Percentiles rank a stretch among this genome's conserved stretches.
phyloP scores from a whole-genome alignment of 35 echinoderm and acorn worm genomes.

The Lytechinus variegatus region DNA sequence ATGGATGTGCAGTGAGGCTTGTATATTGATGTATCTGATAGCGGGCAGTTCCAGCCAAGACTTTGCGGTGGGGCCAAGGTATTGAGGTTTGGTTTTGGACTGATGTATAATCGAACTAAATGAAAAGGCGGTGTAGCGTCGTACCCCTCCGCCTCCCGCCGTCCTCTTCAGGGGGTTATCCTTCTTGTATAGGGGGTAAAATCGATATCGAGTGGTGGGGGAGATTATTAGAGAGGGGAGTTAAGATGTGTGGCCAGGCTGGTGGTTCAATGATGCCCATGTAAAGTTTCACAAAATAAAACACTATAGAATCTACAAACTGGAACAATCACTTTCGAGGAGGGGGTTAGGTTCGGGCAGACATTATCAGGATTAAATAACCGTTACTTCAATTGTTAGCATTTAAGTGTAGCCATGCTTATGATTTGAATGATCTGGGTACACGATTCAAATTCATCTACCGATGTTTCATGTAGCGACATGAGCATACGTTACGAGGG shows the following conservation, averaged over 20 bases:
- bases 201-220: neutral
- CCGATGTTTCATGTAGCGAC: too few relatives aligned
- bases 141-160: neutral
- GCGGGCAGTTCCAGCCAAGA: neutral
- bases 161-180: neutral
- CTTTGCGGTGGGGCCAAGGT: neutral
- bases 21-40: neutral
- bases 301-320: constrained; percentile 3
- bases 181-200: neutral
- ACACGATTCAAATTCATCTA: neutral
- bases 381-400: neutral
- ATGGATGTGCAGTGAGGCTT: neutral
- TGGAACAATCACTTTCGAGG: neutral
- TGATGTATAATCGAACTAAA: neutral
- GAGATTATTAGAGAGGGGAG: neutral
- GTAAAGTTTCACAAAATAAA: neutral
- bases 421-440: neutral
- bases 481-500: too few relatives aligned
- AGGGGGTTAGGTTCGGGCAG: neutral
- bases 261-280: neutral
- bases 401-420: neutral
- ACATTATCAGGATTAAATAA: neutral
- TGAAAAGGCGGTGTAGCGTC: neutral
- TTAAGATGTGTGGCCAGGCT: neutral
- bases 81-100: neutral